A percentile compares a stretch with the other conserved stretches of the same genome.
phyloP scores from a whole-genome alignment of 2,797 vertebrate genomes.

The Loriculus beryllinus region DNA sequence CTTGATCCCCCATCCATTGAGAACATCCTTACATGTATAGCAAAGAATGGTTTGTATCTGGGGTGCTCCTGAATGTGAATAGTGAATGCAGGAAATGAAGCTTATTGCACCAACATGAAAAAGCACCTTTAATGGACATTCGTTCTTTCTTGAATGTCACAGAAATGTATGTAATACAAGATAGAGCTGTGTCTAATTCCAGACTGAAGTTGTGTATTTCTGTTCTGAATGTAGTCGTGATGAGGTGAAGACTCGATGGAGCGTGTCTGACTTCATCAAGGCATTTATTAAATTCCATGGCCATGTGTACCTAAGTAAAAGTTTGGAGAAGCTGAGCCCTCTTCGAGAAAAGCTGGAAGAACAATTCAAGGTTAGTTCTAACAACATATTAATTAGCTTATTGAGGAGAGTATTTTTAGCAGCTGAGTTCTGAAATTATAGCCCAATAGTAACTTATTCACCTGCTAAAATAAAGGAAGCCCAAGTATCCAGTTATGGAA shows the following conservation, averaged over 20 bases:
- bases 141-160: not conserved
- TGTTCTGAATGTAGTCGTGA: constrained; percentile 83
- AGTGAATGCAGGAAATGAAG: not conserved
- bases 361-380: constrained; percentile 90
- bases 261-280: constrained; percentile 95
- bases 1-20: accelerated
- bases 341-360: constrained; percentile 96
- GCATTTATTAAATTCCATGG: constrained; percentile 98
- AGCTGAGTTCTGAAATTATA: not conserved
- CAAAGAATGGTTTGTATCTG: not conserved
- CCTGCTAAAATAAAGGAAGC: not conserved
- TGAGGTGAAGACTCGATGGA: constrained; percentile 95
- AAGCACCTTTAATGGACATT: not conserved
- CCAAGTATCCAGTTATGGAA: not conserved
- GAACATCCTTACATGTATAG: not conserved
- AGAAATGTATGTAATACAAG: not conserved
- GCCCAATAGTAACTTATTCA: not conserved
- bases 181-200: not conserved
- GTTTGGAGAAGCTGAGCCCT: constrained; percentile 88
- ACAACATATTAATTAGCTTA: not conserved
- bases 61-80: not conserved
- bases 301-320: constrained; percentile 94
- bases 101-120: not conserved
- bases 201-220: constrained; percentile 22
- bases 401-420: not conserved